These are phyloP conservation scores for Petrocephalus microphthalmus DNA, from an alignment of 2,113 vertebrate genomes.

Conservation along the genomic window DNA sequence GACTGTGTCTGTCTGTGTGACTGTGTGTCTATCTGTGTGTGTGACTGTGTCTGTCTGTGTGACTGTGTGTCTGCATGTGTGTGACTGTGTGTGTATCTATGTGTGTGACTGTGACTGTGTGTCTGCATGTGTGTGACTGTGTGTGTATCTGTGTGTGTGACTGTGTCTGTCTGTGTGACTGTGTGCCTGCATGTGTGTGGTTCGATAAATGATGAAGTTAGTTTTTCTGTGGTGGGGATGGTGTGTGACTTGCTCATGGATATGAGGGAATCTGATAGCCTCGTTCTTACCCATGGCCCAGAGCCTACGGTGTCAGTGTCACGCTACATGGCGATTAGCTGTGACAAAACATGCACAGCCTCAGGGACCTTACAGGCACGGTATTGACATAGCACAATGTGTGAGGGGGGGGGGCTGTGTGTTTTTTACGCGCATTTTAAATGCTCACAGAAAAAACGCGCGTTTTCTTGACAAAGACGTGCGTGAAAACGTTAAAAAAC, in stretches of 20 bases:
- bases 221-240: background rate
- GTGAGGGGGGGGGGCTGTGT: too few relatives aligned
- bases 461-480: too few relatives aligned
- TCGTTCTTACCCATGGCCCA: background rate
- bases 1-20: background rate
- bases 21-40: background rate
- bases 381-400: background rate
- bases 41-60: background rate
- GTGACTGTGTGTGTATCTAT: constrained; percentile 3
- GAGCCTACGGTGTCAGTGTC: background rate
- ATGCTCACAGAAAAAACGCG: too few relatives aligned
- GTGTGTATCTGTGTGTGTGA: background rate
- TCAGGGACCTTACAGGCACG: background rate
- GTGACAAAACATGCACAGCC: background rate
- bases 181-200: background rate
- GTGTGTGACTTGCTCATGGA: background rate
- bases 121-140: background rate
- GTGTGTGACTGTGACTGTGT: background rate
- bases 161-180: background rate
- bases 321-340: background rate
- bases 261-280: background rate
- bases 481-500: too few relatives aligned
- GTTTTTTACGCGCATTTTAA: too few relatives aligned
- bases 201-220: background rate
- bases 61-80: background rate